phyloP scores from a whole-genome alignment of 2,888 invertebrate genomes.

The Dasypolia templi region DNA sequence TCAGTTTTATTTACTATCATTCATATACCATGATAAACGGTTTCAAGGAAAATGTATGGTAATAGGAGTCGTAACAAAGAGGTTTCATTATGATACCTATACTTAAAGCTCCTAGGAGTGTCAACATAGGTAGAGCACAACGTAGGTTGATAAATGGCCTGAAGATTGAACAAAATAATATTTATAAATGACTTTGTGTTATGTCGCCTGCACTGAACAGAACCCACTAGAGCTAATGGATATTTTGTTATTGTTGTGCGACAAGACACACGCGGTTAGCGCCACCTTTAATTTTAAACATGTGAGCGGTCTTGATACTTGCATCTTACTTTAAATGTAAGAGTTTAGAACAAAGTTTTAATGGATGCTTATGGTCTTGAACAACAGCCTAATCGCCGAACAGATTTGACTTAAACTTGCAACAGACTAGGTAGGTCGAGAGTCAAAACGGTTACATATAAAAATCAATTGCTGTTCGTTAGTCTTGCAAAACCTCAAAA shows the following conservation, averaged over 20 bases:
- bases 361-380: neutral
- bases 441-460: no score
- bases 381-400: neutral
- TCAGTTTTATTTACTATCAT: conserved; percentile 65
- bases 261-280: conserved; percentile 89
- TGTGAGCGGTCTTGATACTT: conserved; percentile 74
- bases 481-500: no score
- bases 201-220: conserved; percentile 70
- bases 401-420: neutral
- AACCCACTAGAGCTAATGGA: conserved; percentile 89
- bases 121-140: conserved; percentile 38
- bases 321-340: no score
- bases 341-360: neutral
- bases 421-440: neutral
- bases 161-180: conserved; percentile 63
- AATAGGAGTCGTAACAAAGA: conserved; percentile 64
- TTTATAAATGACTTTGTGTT: conserved; percentile 57
- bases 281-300: conserved; percentile 77
- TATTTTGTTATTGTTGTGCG: conserved; percentile 89
- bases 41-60: conserved; percentile 78
- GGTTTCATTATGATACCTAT: conserved; percentile 43
- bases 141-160: conserved; percentile 41
- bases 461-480: no score
- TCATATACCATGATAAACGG: conserved; percentile 63
- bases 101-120: conserved; percentile 28